A percentile compares a stretch with the other conserved stretches of the same genome.
phyloP scores from a whole-genome alignment of 2,113 vertebrate genomes.

The Chionodraco myersi region DNA sequence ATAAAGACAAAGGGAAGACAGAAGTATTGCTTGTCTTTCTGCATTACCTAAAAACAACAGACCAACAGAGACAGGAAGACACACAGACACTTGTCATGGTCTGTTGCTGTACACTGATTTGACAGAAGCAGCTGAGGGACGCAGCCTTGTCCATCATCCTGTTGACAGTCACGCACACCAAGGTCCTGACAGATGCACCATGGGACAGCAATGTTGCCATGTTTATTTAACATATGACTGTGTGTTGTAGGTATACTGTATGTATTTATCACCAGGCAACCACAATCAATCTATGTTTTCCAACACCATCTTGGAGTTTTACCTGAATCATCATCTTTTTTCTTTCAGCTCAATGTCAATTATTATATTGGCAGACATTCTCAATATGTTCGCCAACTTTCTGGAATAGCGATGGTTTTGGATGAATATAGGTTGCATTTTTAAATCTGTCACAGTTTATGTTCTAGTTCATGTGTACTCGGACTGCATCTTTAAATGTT shows the following conservation, averaged over 20 bases:
- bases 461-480: neutral
- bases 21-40: conserved; percentile 49
- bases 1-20: conserved; percentile 15
- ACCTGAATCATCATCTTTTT: neutral
- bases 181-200: conserved; percentile 48
- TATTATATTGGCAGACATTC: neutral
- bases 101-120: conserved; percentile 53
- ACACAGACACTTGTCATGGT: conserved; percentile 62
- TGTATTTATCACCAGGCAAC: neutral
- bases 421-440: neutral
- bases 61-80: conserved; percentile 34
- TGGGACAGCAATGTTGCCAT: conserved; percentile 34
- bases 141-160: conserved; percentile 67
- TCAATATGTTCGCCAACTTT: neutral
- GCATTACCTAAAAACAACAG: conserved; percentile 55
- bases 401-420: neutral
- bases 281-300: neutral
- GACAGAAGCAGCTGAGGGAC: conserved; percentile 73
- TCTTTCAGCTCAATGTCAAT: neutral
- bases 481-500: neutral
- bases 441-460: neutral
- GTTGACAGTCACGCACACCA: conserved; percentile 48
- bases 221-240: conserved; percentile 8
- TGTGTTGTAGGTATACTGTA: neutral
- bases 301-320: conserved; percentile 1